Base-by-base conservation (phyloP, 2,113 vertebrate genomes). In the Pelmatolapia mariae region DNA sequence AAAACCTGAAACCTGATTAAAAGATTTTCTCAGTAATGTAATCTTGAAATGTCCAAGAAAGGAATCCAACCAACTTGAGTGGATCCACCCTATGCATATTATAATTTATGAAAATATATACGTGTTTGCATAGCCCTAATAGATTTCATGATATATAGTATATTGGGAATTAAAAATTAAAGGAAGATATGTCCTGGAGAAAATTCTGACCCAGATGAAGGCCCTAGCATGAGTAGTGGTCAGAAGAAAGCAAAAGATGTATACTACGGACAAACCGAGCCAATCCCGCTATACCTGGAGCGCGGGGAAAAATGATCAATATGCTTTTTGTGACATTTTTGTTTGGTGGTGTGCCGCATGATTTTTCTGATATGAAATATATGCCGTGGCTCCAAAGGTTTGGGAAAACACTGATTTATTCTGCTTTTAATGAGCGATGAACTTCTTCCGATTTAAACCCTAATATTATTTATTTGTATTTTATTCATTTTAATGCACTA, bases 321-420 rank as follows among this genome's bases (percentile, higher is more conserved):
- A 36, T 63, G 18, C 59, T 63, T 63, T 12, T 63, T 1, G 59
- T 63, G 18, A 63, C 18, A 63, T 36, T 63, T 63, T 63, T 63
- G 18, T 63, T 63, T 36, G 59, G 59, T 36, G 59, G 18, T 63
- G 31, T n/a, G 0, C 59, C 6, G 18, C 18, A 1, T 36, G 59
- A 63, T 63, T 36, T 63, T 63, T 63, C 31, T 36, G 10, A 63
- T 63, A 10, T 36, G 59, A 63, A 63, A 63, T 63, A 63, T 63
- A 12, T 7, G 31, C 18, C 0, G 0, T 63, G 59, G 31, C 31
- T 36, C 31, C 59, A 63, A 63, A 63, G 2, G 59, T 36, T 19
- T 63, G 18, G 59, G 2, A n/a, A 63, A 63, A 36, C 59, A n/a
- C 31, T 36, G 0, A 26, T 76, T 78, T 31, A n/a, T 31, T 78